A percentile compares a stretch with the other conserved stretches of the same genome.
Evolutionary conservation across 2,888 invertebrate genomes (phyloP).

Genomic region (Crocallis elinguaria): DNA sequence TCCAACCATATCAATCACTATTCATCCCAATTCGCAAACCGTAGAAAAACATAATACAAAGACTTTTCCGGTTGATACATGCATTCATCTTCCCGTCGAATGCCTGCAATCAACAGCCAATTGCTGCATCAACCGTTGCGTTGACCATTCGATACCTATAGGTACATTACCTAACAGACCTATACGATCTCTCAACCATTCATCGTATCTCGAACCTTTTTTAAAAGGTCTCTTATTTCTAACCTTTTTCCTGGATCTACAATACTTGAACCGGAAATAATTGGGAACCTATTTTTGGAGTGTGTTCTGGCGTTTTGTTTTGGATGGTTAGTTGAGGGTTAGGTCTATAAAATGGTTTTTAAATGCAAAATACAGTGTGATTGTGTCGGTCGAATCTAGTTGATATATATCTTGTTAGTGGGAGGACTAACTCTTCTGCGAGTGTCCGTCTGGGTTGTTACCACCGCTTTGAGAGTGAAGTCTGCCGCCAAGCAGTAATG

Average conservation of each 20-base stretch:
- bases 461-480: no score
- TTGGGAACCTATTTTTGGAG: conserved; percentile 9
- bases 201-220: not conserved
- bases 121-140: conserved; percentile 6
- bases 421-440: no score
- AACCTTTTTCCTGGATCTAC: conserved; percentile 6
- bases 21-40: not conserved
- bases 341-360: not conserved
- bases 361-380: not conserved
- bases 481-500: no score
- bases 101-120: conserved; percentile 8
- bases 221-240: conserved; percentile 13
- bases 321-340: not conserved
- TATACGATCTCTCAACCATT: not conserved
- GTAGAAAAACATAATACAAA: not conserved
- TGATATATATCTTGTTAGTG: no score
- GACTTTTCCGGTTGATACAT: not conserved
- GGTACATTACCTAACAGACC: no score
- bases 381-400: no score
- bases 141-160: not conserved
- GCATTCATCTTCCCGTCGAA: conserved; percentile 2
- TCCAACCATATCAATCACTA: not conserved
- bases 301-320: conserved; percentile 3
- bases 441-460: no score
- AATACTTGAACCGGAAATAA: conserved; percentile 16